These are phyloP conservation scores for Egretta garzetta DNA, from an alignment of 2,113 vertebrate genomes.

Conservation along the genomic window DNA sequence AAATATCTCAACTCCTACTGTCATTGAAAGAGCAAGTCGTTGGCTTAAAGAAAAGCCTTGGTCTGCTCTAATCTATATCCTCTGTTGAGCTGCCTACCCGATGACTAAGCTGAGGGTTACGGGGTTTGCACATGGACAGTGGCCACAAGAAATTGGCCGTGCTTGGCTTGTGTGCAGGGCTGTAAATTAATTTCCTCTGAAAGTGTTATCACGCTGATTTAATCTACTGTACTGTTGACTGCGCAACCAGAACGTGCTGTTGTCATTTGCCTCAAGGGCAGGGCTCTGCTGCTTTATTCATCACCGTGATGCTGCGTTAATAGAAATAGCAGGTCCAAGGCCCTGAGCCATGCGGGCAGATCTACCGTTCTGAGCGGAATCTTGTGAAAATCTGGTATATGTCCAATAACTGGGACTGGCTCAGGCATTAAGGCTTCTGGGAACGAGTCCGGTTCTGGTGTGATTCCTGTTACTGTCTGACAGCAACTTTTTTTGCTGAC, in stretches of 20 bases:
- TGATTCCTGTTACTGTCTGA: background rate
- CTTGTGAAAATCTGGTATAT: background rate
- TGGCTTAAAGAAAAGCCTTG: background rate
- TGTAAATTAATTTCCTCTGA: slow-evolving; percentile 9
- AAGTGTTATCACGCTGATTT: background rate
- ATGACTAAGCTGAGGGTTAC: background rate
- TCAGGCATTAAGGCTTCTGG: background rate
- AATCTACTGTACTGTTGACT: background rate
- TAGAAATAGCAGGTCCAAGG: background rate
- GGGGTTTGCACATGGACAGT: background rate
- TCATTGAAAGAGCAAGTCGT: background rate
- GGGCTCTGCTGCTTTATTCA: background rate
- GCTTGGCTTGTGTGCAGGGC: background rate
- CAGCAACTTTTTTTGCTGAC: background rate
- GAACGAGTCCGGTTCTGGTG: background rate
- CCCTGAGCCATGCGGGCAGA: background rate
- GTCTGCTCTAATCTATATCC: background rate
- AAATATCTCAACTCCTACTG: background rate
- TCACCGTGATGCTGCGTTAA: background rate
- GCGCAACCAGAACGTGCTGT: background rate
- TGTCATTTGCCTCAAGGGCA: background rate
- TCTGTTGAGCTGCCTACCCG: background rate
- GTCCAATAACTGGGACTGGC: background rate
- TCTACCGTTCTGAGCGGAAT: background rate
- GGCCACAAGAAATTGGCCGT: background rate